Conservation (phyloP, 2,113 vertebrate genomes). For the Labrus mixtus region DNA sequence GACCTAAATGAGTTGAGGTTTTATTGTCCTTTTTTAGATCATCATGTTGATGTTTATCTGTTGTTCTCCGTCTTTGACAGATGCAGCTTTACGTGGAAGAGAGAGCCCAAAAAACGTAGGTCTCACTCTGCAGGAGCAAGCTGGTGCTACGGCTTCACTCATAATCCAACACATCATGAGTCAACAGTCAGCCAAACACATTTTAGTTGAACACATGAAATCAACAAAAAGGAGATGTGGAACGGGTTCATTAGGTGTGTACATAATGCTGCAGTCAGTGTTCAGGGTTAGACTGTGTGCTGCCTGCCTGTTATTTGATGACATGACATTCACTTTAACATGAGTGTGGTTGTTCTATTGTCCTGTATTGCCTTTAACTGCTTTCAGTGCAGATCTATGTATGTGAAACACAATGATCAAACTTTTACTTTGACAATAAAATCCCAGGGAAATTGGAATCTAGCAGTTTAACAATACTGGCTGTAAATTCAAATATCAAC, state of each 20-base stretch:
- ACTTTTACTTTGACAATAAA: background rate
- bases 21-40: background rate
- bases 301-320: background rate
- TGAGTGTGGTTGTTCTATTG: background rate
- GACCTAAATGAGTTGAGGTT: background rate
- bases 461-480: background rate
- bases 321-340: background rate
- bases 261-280: background rate
- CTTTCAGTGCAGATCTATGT: background rate
- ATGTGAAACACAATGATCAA: background rate
- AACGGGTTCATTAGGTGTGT: background rate
- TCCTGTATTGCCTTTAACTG: background rate
- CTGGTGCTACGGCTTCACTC: background rate
- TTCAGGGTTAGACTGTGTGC: background rate
- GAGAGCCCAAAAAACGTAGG: constrained; percentile 88
- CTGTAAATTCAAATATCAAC: background rate
- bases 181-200: background rate
- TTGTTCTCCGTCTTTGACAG: constrained; percentile 72
- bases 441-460: background rate
- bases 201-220: constrained; percentile 1
- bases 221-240: background rate
- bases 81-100: constrained; percentile 99
- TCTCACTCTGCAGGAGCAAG: background rate
- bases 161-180: background rate
- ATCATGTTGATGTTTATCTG: background rate